Percentiles rank a stretch among this genome's conserved stretches.
Evolutionary conservation across 2,888 invertebrate genomes (phyloP).

Genomic region (Nemoura dubitans): DNA sequence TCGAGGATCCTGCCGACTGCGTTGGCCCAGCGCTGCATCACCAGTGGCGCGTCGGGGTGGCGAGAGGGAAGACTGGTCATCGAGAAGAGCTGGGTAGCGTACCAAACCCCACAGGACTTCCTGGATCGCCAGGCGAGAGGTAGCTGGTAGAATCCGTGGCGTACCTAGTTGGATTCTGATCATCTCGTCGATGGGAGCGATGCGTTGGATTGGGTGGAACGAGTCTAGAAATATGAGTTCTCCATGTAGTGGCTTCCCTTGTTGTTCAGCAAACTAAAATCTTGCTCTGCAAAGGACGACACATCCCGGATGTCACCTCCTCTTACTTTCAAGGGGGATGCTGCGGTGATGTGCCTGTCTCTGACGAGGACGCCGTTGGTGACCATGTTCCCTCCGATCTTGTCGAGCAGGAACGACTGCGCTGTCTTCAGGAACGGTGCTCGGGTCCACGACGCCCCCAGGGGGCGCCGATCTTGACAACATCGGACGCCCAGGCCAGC

Average conservation of each 20-base stretch:
- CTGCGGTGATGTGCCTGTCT: slow-evolving; percentile 10
- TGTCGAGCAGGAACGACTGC: slow-evolving; percentile 1
- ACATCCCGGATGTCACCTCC: background rate
- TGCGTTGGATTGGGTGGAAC: background rate
- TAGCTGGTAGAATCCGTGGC: background rate
- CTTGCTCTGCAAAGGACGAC: background rate
- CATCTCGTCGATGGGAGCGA: slow-evolving; percentile 27
- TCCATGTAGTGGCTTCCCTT: background rate
- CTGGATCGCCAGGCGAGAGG: background rate
- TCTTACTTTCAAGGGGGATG: background rate
- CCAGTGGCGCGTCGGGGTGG: background rate
- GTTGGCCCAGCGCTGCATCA: slow-evolving; percentile 31
- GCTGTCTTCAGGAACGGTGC: background rate
- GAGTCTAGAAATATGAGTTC: background rate
- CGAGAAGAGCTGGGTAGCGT: background rate
- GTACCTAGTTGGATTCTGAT: slow-evolving; percentile 24
- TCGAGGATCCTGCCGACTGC: slow-evolving; percentile 15
- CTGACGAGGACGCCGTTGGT: background rate
- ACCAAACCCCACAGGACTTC: slow-evolving; percentile 15
- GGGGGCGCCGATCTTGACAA: slow-evolving; percentile 7
- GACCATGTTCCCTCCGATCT: background rate
- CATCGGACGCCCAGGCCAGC: background rate
- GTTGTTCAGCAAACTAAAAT: background rate
- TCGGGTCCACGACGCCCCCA: background rate
- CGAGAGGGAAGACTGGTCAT: slow-evolving; percentile 21